A percentile compares a stretch with the other conserved stretches of the same genome.
phyloP scores from a whole-genome alignment of 1,140 invertebrate species.

The Sogatella furcifera region DNA sequence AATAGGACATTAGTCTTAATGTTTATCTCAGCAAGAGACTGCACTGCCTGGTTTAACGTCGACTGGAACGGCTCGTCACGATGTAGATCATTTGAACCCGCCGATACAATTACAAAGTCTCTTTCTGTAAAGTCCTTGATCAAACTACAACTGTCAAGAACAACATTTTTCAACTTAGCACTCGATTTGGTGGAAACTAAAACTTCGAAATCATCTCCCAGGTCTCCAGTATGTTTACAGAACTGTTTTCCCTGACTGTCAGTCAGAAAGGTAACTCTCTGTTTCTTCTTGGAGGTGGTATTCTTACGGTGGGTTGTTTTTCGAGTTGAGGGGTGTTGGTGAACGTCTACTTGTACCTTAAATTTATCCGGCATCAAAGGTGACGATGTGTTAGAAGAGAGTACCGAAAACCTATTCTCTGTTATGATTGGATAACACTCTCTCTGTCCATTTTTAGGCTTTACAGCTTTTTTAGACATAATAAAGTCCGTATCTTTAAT shows the following conservation, averaged over 20 bases:
- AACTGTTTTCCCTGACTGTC: constrained; percentile 8
- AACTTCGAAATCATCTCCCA: neutral
- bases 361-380: neutral
- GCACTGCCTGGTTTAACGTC: neutral
- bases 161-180: constrained; percentile 4
- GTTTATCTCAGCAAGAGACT: neutral
- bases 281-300: neutral
- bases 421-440: neutral
- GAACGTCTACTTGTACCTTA: neutral
- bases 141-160: neutral
- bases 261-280: neutral
- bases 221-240: neutral
- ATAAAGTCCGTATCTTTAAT: neutral
- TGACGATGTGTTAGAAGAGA: too few relatives aligned
- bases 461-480: neutral
- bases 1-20: constrained; percentile 3
- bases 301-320: neutral
- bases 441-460: neutral
- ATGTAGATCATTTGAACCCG: constrained; percentile 3
- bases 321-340: neutral
- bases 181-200: constrained; percentile 6
- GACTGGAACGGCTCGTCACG: neutral
- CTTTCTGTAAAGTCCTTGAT: neutral
- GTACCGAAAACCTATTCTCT: neutral
- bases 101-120: constrained; percentile 4